Conservation (phyloP, 1,140 invertebrate genomes). For the Vollenhovia emeryi region DNA sequence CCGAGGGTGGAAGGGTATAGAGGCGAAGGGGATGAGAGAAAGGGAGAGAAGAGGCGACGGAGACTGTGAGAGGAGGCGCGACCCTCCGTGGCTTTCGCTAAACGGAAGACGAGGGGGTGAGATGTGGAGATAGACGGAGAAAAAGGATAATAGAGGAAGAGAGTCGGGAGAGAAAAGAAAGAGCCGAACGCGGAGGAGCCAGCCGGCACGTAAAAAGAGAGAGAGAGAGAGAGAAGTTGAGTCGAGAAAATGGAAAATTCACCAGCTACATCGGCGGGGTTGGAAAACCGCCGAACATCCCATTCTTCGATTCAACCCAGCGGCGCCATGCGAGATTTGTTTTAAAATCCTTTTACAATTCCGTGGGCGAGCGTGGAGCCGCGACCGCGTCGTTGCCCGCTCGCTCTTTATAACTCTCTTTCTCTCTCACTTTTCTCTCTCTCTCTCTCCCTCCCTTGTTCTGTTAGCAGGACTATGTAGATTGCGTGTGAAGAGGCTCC, state of each 20-base stretch:
- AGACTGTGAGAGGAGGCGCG: slow-evolving; percentile 52
- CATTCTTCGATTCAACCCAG: slow-evolving; percentile 83
- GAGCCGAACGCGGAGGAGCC: slow-evolving; percentile 11
- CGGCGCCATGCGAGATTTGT: slow-evolving; percentile 84
- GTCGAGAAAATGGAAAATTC: slow-evolving; percentile 82
- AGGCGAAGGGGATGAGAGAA: slow-evolving; percentile 45
- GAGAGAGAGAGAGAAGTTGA: slow-evolving; percentile 66
- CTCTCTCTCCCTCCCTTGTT: slow-evolving; percentile 28
- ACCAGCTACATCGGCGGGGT: slow-evolving; percentile 62
- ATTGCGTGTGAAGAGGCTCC: slow-evolving; percentile 80
- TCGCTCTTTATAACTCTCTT: slow-evolving; percentile 41
- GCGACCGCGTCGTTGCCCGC: slow-evolving; percentile 29
- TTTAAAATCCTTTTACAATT: slow-evolving; percentile 85
- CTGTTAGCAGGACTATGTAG: slow-evolving; percentile 71
- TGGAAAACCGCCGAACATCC: slow-evolving; percentile 79
- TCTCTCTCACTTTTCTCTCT: slow-evolving; percentile 18
- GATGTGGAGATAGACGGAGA: slow-evolving; percentile 55
- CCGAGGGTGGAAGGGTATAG: slow-evolving; percentile 33
- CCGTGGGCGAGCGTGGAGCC: slow-evolving; percentile 70
- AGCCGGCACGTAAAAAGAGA: slow-evolving; percentile 26
- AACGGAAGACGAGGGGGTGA: slow-evolving; percentile 60
- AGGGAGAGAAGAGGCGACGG: slow-evolving; percentile 49
- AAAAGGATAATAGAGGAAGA: slow-evolving; percentile 45
- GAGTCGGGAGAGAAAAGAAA: slow-evolving; percentile 41
- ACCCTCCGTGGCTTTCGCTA: slow-evolving; percentile 69